Percentiles rank a stretch among this genome's conserved stretches.
phyloP scores from a whole-genome alignment of 35 echinoderm and acorn worm genomes.

The Lytechinus variegatus region DNA sequence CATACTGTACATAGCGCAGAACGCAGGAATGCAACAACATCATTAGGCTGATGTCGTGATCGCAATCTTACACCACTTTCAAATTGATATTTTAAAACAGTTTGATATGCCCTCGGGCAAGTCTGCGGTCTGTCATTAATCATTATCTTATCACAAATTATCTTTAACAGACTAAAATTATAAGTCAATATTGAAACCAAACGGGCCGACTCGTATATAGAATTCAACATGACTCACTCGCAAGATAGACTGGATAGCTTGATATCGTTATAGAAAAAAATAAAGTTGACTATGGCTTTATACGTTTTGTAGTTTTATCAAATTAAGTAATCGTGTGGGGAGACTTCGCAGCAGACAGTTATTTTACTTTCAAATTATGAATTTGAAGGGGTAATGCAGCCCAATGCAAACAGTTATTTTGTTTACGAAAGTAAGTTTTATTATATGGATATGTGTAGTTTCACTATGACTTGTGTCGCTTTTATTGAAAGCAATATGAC shows the following conservation, averaged over 20 bases:
- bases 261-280: too few species aligned
- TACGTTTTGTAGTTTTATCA: too few species aligned
- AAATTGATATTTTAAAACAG: neutral
- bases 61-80: neutral
- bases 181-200: neutral
- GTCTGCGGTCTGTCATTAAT: neutral
- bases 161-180: neutral
- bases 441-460: too few species aligned
- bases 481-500: too few species aligned
- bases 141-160: slow-evolving; percentile 20
- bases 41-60: neutral
- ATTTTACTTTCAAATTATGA: too few species aligned
- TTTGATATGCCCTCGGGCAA: neutral
- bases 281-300: neutral
- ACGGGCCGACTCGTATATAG: neutral
- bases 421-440: too few species aligned
- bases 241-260: neutral
- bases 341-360: too few species aligned
- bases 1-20: neutral
- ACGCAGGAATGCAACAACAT: neutral
- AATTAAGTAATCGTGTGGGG: too few species aligned
- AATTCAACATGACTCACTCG: neutral
- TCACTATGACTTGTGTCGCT: too few species aligned
- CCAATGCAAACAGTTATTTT: too few species aligned
- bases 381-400: too few species aligned